Conservation (phyloP, 2,888 invertebrate species). For the Drosophila mimica region DNA sequence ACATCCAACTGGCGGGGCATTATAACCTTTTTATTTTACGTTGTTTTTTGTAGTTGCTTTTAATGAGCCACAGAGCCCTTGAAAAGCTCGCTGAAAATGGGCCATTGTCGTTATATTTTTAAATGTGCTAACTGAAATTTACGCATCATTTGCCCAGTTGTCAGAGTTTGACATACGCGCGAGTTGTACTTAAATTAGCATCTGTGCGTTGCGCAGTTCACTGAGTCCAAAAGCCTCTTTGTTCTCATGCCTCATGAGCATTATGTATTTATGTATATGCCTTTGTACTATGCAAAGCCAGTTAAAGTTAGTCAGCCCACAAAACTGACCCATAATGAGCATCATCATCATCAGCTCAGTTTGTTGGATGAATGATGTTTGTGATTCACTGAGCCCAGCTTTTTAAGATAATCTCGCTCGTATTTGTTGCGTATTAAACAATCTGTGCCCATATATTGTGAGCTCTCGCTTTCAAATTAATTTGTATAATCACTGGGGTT, state of each 20-base stretch:
- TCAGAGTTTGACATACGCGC: conserved; percentile 10
- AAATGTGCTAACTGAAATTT: conserved; percentile 61
- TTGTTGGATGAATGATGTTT: conserved; percentile 28
- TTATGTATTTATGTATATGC: conserved; percentile 25
- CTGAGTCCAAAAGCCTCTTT: conserved; percentile 49
- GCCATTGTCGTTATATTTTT: conserved; percentile 59
- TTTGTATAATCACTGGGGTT: conserved; percentile 15
- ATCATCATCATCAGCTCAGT: conserved; percentile 9
- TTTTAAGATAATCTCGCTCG: conserved; percentile 27
- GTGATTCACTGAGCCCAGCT: conserved; percentile 53
- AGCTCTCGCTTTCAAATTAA: conserved; percentile 26
- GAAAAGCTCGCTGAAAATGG: conserved; percentile 51
- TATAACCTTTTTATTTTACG: conserved; percentile 35
- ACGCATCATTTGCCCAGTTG: conserved; percentile 56
- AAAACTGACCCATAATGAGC: conserved; percentile 30
- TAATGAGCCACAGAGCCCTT: conserved; percentile 44
- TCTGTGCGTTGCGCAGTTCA: conserved; percentile 54
- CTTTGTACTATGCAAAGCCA: conserved; percentile 23
- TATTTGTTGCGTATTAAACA: conserved; percentile 18
- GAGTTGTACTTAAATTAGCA: conserved; percentile 56
- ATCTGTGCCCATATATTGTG: conserved; percentile 8
- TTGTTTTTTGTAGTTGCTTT: conserved; percentile 14
- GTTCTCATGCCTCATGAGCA: conserved; percentile 53
- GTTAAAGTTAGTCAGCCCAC: conserved; percentile 45
- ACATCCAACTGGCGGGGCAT: conserved; percentile 48